Conservation (phyloP, 1,140 invertebrate genomes). For the Sesamia nonagrioides region DNA sequence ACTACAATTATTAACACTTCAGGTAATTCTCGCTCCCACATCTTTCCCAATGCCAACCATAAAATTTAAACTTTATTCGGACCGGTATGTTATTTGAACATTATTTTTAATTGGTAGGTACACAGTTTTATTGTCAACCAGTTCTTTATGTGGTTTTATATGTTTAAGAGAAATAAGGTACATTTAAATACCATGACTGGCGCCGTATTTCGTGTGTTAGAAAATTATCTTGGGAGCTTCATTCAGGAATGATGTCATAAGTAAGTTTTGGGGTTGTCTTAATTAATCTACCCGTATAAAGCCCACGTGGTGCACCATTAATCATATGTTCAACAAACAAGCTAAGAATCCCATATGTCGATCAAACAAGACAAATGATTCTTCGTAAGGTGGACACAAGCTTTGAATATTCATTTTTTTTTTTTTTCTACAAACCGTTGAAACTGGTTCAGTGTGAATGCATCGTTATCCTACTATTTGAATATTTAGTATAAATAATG, state of each 20-base stretch:
- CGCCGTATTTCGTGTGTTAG: not conserved
- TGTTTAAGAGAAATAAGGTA: conserved; percentile 11
- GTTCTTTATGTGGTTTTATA: conserved; percentile 32
- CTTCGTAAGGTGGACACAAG: conserved; percentile 5
- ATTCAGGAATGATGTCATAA: conserved; percentile 38
- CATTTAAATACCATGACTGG: conserved; percentile 12
- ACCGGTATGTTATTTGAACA: conserved; percentile 19
- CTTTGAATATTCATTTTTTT: conserved; percentile 6
- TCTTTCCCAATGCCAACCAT: conserved; percentile 1
- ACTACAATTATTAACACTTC: conserved; percentile 16
- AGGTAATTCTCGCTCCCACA: conserved; percentile 5
- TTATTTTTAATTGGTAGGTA: conserved; percentile 44
- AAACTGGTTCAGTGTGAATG: not conserved
- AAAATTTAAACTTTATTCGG: conserved; percentile 32
- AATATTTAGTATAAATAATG: not conserved
- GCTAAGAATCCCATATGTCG: conserved; percentile 8
- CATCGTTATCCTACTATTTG: conserved; percentile 22
- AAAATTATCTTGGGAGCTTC: conserved; percentile 22
- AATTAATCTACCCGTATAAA: conserved; percentile 26
- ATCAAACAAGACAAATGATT: conserved; percentile 42
- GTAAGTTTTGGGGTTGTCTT: conserved; percentile 24
- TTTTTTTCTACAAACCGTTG: conserved; percentile 6
- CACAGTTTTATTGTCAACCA: conserved; percentile 32
- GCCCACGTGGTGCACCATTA: conserved; percentile 37
- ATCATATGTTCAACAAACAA: conserved; percentile 30